Evolutionary conservation across 2,113 vertebrate species (phyloP).

Genomic region (Saiga tatarica): DNA sequence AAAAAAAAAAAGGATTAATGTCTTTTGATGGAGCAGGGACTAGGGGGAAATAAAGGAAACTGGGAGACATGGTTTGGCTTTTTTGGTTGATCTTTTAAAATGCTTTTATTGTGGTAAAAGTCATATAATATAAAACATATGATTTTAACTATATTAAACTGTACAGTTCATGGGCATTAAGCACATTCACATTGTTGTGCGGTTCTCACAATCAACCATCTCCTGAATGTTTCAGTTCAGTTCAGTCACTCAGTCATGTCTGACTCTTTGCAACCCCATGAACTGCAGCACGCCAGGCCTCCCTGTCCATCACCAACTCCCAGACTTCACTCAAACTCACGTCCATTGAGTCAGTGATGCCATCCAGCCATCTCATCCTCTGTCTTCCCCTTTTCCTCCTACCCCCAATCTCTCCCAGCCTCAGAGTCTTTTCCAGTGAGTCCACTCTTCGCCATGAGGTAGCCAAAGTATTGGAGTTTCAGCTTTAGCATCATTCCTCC

Average conservation of each 20-base stretch:
- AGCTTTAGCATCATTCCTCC: no score
- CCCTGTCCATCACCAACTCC: no score
- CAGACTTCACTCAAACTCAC: no score
- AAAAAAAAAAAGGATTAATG: neutral
- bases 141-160: neutral
- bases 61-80: neutral
- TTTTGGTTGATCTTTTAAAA: neutral
- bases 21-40: neutral
- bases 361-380: no score
- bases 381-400: no score
- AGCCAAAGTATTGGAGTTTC: no score
- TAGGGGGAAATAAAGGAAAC: neutral
- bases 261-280: rapidly evolving
- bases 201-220: neutral
- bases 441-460: no score
- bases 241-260: no score
- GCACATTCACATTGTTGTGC: neutral
- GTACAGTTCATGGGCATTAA: neutral
- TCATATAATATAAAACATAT: neutral
- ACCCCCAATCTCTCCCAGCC: no score
- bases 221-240: neutral
- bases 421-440: no score
- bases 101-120: neutral
- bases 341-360: no score
- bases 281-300: no score